Percentiles rank a stretch among this genome's conserved stretches.
Evolutionary conservation across 2,113 vertebrate species (phyloP).

Genomic region (Harpagus bidentatus): DNA sequence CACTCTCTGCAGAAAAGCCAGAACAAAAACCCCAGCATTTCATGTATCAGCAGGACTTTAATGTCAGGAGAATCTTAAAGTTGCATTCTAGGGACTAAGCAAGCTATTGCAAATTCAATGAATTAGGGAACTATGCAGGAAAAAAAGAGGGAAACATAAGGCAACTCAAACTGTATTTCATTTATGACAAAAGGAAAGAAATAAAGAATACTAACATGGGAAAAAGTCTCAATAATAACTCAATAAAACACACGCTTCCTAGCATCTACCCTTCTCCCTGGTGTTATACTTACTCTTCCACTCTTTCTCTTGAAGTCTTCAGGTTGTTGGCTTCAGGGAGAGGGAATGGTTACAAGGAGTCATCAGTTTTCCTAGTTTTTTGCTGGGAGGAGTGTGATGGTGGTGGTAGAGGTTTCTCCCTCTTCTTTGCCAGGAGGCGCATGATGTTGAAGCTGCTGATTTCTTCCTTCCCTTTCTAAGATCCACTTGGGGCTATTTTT

Average conservation of each 20-base stretch:
- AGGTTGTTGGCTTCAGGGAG: background rate
- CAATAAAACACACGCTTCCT: background rate
- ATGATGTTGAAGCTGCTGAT: background rate
- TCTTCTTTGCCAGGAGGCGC: background rate
- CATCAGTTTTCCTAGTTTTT: background rate
- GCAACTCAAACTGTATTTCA: background rate
- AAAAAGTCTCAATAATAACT: background rate
- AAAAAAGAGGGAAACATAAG: background rate
- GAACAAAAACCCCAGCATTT: background rate
- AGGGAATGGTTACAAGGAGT: background rate
- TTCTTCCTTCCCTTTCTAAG: background rate
- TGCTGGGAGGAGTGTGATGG: background rate
- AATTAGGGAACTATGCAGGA: background rate
- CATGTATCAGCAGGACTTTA: background rate
- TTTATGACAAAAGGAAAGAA: background rate
- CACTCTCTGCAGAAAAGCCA: background rate
- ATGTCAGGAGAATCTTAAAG: background rate
- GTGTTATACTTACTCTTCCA: background rate
- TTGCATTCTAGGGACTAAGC: background rate
- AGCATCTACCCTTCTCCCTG: background rate
- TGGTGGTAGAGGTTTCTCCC: background rate
- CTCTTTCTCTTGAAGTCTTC: background rate
- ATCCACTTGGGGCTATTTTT: fast-evolving
- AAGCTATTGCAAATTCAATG: background rate
- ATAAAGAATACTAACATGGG: background rate